Conservation (phyloP, 1,140 invertebrate genomes). For the Eumeta japonica region DNA sequence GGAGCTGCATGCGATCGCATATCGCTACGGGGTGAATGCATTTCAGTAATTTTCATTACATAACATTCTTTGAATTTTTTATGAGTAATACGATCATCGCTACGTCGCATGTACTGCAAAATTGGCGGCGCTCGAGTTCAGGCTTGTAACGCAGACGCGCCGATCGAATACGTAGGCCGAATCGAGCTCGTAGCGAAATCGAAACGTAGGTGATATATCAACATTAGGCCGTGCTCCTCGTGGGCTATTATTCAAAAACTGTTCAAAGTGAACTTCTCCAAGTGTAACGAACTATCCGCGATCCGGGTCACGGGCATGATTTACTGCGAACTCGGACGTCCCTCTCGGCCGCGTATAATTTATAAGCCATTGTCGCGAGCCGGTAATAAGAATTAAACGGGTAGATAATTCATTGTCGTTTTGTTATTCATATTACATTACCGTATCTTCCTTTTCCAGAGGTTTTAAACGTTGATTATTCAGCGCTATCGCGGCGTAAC, state of each 20-base stretch:
- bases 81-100: neutral
- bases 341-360: slow-evolving; percentile 27
- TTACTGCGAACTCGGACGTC: slow-evolving; percentile 7
- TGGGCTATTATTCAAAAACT: too few relatives aligned
- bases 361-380: slow-evolving; percentile 33
- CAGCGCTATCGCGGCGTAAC: slow-evolving; percentile 43
- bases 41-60: neutral
- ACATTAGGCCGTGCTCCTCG: too few relatives aligned
- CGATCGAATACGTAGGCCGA: too few relatives aligned
- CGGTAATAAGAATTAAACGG: slow-evolving; percentile 50
- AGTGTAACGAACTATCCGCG: neutral
- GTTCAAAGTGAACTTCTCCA: too few relatives aligned
- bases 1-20: neutral
- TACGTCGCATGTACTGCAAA: too few relatives aligned
- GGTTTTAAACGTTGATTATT: slow-evolving; percentile 57
- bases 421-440: slow-evolving; percentile 57
- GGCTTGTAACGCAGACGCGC: too few relatives aligned
- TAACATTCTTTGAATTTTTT: neutral
- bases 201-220: too few relatives aligned
- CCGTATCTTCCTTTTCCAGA: slow-evolving; percentile 56
- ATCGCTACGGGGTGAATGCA: neutral
- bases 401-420: slow-evolving; percentile 48
- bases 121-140: too few relatives aligned
- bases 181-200: too few relatives aligned
- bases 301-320: slow-evolving; percentile 10